These are phyloP conservation scores for Drosophila gunungcola DNA, from an alignment of 1,140 invertebrate species.

Conservation along the genomic window DNA sequence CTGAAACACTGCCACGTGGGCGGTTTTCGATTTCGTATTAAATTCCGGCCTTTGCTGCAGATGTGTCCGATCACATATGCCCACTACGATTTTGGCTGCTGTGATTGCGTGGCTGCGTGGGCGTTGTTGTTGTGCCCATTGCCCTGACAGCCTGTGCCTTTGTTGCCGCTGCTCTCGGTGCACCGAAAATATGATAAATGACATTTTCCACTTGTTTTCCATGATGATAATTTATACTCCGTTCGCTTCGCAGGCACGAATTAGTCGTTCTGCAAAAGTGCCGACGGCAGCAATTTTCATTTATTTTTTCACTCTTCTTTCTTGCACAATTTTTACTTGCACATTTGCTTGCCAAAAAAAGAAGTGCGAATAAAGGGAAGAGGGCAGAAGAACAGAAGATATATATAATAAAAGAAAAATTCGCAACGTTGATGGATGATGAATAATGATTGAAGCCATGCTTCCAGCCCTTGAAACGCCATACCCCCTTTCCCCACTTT, in stretches of 20 bases:
- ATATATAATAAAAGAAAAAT: slow-evolving; percentile 60
- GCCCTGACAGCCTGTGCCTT: slow-evolving; percentile 27
- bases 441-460: slow-evolving; percentile 82
- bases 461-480: slow-evolving; percentile 45
- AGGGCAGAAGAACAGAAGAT: slow-evolving; percentile 35
- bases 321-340: slow-evolving; percentile 64
- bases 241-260: slow-evolving; percentile 68
- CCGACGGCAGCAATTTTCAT: slow-evolving; percentile 70
- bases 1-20: neutral
- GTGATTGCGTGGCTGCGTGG: slow-evolving; percentile 24
- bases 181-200: slow-evolving; percentile 82
- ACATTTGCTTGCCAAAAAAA: slow-evolving; percentile 74
- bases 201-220: slow-evolving; percentile 82
- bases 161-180: slow-evolving; percentile 47
- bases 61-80: slow-evolving; percentile 19
- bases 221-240: slow-evolving; percentile 83
- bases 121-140: slow-evolving; percentile 16
- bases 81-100: slow-evolving; percentile 4
- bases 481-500: slow-evolving; percentile 21
- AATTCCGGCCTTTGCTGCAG: neutral
- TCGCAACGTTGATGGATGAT: slow-evolving; percentile 82
- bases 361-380: neutral
- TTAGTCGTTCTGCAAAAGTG: slow-evolving; percentile 66
- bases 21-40: slow-evolving; percentile 2
- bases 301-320: slow-evolving; percentile 52